A percentile compares a stretch with the other conserved stretches of the same genome.
phyloP scores from a whole-genome alignment of 2,797 vertebrate species.

The Pempheris klunzingeri region DNA sequence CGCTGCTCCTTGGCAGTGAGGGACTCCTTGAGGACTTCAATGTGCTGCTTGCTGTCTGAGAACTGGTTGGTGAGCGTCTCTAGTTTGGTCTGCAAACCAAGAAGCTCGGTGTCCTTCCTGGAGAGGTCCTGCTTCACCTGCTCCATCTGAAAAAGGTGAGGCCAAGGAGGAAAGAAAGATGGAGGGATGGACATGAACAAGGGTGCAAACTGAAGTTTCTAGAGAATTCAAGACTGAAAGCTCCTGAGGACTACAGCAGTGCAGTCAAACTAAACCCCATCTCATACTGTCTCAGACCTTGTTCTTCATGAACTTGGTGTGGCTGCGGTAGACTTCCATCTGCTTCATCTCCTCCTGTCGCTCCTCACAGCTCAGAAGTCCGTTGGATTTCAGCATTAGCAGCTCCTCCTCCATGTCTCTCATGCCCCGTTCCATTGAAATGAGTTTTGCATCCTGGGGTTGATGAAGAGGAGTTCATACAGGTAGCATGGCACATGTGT shows the following conservation, averaged over 20 bases:
- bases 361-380: slow-evolving; percentile 97
- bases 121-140: slow-evolving; percentile 99
- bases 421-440: slow-evolving; percentile 94
- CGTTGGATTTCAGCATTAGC: slow-evolving; percentile 97
- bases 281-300: slow-evolving; percentile 86
- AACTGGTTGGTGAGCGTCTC: slow-evolving; percentile 98
- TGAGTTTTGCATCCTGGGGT: slow-evolving; percentile 95
- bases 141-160: slow-evolving; percentile 79
- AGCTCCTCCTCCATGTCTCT: slow-evolving; percentile 98
- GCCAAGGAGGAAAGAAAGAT: background rate
- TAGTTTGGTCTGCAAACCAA: slow-evolving; percentile 97
- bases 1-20: slow-evolving; percentile 98
- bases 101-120: slow-evolving; percentile 95
- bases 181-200: background rate
- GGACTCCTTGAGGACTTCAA: slow-evolving; percentile 98
- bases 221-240: background rate
- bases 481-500: slow-evolving; percentile 77
- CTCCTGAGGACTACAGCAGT: background rate
- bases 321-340: slow-evolving; percentile 99
- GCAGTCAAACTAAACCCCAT: background rate
- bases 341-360: slow-evolving; percentile 99
- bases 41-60: slow-evolving; percentile 99
- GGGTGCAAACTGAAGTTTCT: background rate
- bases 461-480: slow-evolving; percentile 15
- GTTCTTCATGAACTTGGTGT: slow-evolving; percentile 99